Conservation (phyloP, 2,888 invertebrate species). For the Synergus itoensis region DNA sequence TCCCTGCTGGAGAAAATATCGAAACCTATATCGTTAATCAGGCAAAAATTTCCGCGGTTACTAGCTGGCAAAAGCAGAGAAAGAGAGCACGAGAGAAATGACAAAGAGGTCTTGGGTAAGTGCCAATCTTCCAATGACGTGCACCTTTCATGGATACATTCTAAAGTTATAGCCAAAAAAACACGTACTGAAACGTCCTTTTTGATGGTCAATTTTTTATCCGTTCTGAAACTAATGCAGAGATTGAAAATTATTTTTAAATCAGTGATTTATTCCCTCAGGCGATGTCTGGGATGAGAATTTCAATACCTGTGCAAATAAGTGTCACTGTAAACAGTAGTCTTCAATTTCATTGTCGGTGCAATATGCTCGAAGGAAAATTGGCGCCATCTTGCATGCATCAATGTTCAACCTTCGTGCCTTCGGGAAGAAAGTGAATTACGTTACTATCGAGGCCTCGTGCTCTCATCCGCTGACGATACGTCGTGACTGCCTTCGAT, state of each 20-base stretch:
- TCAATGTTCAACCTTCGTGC: conserved; percentile 60
- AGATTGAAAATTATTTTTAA: neutral
- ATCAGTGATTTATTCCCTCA: neutral
- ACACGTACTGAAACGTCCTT: neutral
- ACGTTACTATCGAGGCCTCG: conserved; percentile 65
- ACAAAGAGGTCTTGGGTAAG: conserved; percentile 64
- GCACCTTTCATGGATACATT: conserved; percentile 55
- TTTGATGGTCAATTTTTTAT: no score
- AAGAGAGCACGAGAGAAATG: conserved; percentile 48
- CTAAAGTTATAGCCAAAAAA: neutral
- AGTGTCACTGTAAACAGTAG: neutral
- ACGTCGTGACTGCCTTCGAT: conserved; percentile 70
- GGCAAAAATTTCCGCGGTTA: conserved; percentile 71
- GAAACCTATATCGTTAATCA: conserved; percentile 73
- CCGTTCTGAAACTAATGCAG: neutral
- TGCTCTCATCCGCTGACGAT: conserved; percentile 65
- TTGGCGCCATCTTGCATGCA: conserved; percentile 1
- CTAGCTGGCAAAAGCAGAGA: conserved; percentile 65
- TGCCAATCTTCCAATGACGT: conserved; percentile 68
- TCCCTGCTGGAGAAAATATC: conserved; percentile 60
- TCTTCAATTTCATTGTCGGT: neutral
- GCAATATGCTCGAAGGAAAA: neutral
- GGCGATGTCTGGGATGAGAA: neutral
- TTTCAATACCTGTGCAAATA: neutral
- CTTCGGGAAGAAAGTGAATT: conserved; percentile 73